Percentiles rank a stretch among this genome's conserved stretches.
Conservation (phyloP, 1,140 invertebrate genomes). For the Linepithema humile region DNA sequence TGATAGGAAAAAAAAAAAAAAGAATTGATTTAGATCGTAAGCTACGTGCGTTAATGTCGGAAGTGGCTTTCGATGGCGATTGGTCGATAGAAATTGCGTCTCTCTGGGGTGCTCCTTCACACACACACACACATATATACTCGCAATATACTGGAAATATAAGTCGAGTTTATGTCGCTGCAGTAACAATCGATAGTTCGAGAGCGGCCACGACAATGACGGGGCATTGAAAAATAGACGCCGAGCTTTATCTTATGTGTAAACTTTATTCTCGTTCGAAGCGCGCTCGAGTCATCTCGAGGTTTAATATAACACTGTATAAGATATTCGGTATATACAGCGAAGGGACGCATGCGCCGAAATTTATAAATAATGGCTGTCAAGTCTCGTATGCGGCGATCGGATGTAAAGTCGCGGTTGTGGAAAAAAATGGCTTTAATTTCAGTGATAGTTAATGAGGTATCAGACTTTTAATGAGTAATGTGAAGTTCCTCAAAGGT, state of each 20-base stretch:
- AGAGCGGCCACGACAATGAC: neutral
- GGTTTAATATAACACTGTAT: too few species aligned
- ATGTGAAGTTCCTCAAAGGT: slow-evolving; percentile 41
- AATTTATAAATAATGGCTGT: neutral
- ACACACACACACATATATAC: neutral
- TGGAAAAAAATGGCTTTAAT: slow-evolving; percentile 22
- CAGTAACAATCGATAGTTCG: neutral
- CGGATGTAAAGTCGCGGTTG: slow-evolving; percentile 22
- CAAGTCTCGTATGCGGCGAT: slow-evolving; percentile 32
- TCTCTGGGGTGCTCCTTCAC: neutral
- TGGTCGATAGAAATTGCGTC: neutral
- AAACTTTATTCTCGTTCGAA: neutral
- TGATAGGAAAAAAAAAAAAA: slow-evolving; percentile 34
- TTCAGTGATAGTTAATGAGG: slow-evolving; percentile 52
- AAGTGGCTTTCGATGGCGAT: neutral
- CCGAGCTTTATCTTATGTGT: neutral
- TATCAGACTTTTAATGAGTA: slow-evolving; percentile 60
- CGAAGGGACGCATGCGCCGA: neutral
- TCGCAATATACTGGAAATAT: too few species aligned
- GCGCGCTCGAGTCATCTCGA: neutral
- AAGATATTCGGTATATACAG: too few species aligned
- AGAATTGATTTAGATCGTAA: slow-evolving; percentile 41
- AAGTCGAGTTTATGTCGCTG: neutral
- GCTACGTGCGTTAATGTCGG: neutral
- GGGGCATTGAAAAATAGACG: neutral